A percentile compares a stretch with the other conserved stretches of the same genome.
phyloP scores from a whole-genome alignment of 2,113 vertebrate species.

The Otis tarda region DNA sequence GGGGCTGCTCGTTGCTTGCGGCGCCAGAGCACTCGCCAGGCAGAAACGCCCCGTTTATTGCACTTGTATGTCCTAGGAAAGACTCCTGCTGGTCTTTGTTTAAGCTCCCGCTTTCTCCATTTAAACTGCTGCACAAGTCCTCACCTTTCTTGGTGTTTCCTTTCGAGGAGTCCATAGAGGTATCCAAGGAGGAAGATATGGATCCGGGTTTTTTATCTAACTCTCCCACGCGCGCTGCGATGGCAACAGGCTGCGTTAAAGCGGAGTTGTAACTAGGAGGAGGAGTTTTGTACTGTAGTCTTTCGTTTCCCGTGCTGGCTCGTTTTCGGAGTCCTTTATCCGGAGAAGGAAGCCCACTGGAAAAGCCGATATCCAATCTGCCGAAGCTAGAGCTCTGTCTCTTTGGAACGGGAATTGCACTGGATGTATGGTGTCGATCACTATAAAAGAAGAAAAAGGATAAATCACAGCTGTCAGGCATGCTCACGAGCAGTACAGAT shows the following conservation, averaged over 20 bases:
- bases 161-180: conserved; percentile 74
- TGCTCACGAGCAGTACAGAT: neutral
- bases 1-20: neutral
- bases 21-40: conserved; percentile 40
- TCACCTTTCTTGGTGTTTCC: conserved; percentile 55
- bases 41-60: conserved; percentile 65
- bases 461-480: neutral
- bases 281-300: conserved; percentile 80
- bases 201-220: conserved; percentile 62
- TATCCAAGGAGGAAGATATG: conserved; percentile 81
- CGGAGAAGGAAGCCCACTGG: conserved; percentile 81
- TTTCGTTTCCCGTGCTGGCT: conserved; percentile 85
- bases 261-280: conserved; percentile 82
- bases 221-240: conserved; percentile 18
- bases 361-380: conserved; percentile 76
- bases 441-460: conserved; percentile 69
- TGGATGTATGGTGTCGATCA: conserved; percentile 88
- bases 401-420: conserved; percentile 88
- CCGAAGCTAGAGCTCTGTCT: conserved; percentile 82
- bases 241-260: conserved; percentile 63
- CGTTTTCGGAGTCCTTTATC: conserved; percentile 86
- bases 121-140: conserved; percentile 32
- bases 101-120: conserved; percentile 14
- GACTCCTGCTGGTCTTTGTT: neutral
- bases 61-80: conserved; percentile 28